Percentiles rank a stretch among this genome's conserved stretches.
Conservation (phyloP, 2,113 vertebrate species). For the Hepsetus odoe region DNA sequence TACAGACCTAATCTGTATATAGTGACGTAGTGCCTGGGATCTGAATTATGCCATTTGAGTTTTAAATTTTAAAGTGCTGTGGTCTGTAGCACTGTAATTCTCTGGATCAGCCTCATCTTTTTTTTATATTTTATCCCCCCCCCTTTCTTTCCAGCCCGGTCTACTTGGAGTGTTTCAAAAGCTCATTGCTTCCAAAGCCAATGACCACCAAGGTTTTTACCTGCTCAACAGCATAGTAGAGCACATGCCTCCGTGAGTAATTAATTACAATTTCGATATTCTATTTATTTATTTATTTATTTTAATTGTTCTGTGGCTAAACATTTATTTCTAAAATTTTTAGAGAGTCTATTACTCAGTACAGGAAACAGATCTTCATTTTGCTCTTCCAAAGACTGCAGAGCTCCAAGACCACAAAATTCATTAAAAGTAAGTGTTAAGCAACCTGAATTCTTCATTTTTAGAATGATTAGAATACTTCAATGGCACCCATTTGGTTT, state of each 20-base stretch:
- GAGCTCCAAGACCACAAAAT: constrained; percentile 98
- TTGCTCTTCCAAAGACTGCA: constrained; percentile 97
- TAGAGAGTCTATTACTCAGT: constrained; percentile 90
- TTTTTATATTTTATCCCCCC: no score
- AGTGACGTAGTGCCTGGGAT: no score
- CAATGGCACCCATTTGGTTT: no score
- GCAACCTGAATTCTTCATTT: neutral
- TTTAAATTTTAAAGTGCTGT: no score
- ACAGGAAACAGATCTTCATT: constrained; percentile 97
- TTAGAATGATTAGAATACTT: no score
- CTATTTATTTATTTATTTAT: neutral
- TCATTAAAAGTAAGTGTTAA: constrained; percentile 91
- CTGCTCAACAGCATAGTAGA: constrained; percentile 97
- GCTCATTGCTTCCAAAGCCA: constrained; percentile 95
- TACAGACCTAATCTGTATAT: no score
- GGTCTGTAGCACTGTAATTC: neutral
- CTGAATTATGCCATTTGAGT: no score
- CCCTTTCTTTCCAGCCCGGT: constrained; percentile 80
- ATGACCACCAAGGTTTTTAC: constrained; percentile 98
- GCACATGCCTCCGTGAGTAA: constrained; percentile 92
- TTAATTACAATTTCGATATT: neutral
- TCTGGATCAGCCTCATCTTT: neutral
- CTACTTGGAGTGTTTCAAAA: constrained; percentile 97
- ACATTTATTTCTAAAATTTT: neutral
- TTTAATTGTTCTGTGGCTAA: neutral